Evolutionary conservation across 2,888 invertebrate genomes (phyloP).

Genomic region (Electrophaes corylata): DNA sequence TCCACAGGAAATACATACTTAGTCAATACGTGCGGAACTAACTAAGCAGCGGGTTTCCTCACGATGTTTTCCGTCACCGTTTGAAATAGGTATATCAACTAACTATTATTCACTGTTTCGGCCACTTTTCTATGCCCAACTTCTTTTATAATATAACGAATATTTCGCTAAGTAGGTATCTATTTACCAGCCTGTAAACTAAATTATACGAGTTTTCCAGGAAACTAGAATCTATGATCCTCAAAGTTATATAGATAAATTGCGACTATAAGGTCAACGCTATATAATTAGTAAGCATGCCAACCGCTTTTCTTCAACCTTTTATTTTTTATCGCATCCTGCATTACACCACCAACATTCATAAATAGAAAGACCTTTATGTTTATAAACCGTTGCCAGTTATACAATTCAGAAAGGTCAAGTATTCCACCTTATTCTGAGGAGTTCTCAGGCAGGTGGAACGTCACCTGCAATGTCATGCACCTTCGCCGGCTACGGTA

Average conservation of each 20-base stretch:
- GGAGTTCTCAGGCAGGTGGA: slow-evolving; percentile 49
- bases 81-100: too few relatives aligned
- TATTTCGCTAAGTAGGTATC: too few relatives aligned
- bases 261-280: background rate
- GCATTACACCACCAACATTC: slow-evolving; percentile 16
- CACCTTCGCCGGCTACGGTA: slow-evolving; percentile 68
- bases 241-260: background rate
- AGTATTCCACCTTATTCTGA: slow-evolving; percentile 33
- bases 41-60: too few relatives aligned
- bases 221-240: too few relatives aligned
- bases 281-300: background rate
- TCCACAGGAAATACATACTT: too few relatives aligned
- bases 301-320: slow-evolving; percentile 1
- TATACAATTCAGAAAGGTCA: slow-evolving; percentile 54
- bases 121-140: too few relatives aligned
- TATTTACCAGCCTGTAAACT: too few relatives aligned
- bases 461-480: slow-evolving; percentile 64
- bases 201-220: too few relatives aligned
- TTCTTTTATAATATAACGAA: too few relatives aligned
- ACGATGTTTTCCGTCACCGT: too few relatives aligned
- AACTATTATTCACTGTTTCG: too few relatives aligned
- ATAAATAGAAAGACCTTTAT: slow-evolving; percentile 19
- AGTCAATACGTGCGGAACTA: too few relatives aligned
- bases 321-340: slow-evolving; percentile 12
- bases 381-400: slow-evolving; percentile 30